Percentiles rank a stretch among this genome's conserved stretches.
These are phyloP conservation scores for Minunthozetes semirufus DNA, from an alignment of 2,888 invertebrate species.

Conservation along the genomic window DNA sequence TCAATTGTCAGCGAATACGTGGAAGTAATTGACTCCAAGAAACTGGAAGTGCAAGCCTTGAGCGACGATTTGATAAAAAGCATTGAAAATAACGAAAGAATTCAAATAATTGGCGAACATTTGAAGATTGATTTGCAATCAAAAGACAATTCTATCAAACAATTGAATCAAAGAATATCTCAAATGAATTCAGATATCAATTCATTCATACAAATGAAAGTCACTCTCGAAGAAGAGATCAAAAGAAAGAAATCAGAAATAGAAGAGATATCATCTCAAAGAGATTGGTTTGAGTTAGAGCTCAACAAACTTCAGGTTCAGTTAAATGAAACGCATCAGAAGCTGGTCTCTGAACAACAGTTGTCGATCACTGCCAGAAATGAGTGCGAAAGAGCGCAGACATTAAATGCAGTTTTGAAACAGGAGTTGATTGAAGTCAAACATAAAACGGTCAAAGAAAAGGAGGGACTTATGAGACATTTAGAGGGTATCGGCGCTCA, in stretches of 20 bases:
- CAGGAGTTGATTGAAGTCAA: conserved; percentile 49
- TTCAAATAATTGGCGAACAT: conserved; percentile 48
- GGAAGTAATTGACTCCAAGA: conserved; percentile 47
- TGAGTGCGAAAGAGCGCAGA: conserved; percentile 48
- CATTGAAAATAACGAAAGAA: conserved; percentile 46
- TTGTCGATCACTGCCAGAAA: conserved; percentile 45
- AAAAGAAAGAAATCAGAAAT: conserved; percentile 48
- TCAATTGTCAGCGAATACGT: conserved; percentile 47
- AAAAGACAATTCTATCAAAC: conserved; percentile 47
- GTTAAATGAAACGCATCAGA: conserved; percentile 48
- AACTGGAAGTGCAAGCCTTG: conserved; percentile 46
- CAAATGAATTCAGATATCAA: conserved; percentile 51
- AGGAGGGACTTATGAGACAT: conserved; percentile 50
- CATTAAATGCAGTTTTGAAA: conserved; percentile 47
- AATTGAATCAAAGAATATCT: conserved; percentile 51
- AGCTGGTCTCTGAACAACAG: conserved; percentile 47
- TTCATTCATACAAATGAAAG: conserved; percentile 48
- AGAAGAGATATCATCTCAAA: conserved; percentile 48
- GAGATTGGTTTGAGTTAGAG: conserved; percentile 52
- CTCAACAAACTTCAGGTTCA: conserved; percentile 49
- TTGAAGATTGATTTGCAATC: conserved; percentile 48
- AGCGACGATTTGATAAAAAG: conserved; percentile 48
- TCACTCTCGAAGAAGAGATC: conserved; percentile 49
- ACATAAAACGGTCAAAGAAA: conserved; percentile 50
- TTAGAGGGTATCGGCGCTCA: conserved; percentile 52